phyloP scores from a whole-genome alignment of 2,797 vertebrate genomes.

The Onychomys leucogaster region DNA sequence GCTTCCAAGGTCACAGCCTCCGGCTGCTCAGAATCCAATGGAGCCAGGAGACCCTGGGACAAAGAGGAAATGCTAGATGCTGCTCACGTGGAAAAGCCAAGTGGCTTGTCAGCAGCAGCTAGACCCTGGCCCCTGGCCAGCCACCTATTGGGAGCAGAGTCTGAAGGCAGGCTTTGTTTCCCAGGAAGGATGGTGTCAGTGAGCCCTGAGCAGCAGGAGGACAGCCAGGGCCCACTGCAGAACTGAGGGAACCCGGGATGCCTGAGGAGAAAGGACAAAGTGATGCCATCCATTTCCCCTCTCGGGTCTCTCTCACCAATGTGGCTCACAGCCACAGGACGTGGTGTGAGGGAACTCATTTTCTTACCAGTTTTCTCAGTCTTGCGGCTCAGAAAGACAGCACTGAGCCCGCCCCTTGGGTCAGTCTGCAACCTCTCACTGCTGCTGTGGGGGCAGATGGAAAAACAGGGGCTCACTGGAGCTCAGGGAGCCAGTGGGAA shows the following conservation, averaged over 20 bases:
- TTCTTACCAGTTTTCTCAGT: neutral
- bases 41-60: accelerated
- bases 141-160: constrained; percentile 23
- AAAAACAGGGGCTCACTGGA: neutral
- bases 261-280: neutral
- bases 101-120: neutral
- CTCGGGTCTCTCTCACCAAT: neutral
- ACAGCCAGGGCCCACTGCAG: neutral
- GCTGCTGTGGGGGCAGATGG: neutral
- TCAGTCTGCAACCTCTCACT: neutral
- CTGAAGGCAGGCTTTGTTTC: neutral
- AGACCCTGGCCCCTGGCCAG: constrained; percentile 48
- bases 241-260: neutral
- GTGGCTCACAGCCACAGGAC: neutral
- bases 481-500: neutral
- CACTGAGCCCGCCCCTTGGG: neutral
- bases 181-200: neutral
- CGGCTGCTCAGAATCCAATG: neutral
- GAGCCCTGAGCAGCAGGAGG: neutral
- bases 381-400: neutral
- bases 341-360: neutral
- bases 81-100: neutral
- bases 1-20: neutral
- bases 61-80: neutral
- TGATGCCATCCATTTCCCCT: neutral